Evolutionary conservation across 2,888 invertebrate species (phyloP).

Genomic region (Caenorhabditis sp.): DNA sequence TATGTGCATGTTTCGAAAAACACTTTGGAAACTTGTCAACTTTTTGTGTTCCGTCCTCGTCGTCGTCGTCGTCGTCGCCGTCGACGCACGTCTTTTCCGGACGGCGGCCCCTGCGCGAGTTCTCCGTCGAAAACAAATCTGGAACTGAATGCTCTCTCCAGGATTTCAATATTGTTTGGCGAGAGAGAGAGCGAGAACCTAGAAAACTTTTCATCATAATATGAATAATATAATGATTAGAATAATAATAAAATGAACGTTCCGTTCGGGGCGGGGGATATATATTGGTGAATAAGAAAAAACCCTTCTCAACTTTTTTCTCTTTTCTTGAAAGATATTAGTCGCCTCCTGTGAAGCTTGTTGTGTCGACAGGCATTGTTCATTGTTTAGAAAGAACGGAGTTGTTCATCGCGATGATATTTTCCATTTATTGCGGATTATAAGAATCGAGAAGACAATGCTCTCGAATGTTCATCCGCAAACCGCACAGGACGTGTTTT

Average conservation of each 20-base stretch:
- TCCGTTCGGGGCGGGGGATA: slow-evolving; percentile 5
- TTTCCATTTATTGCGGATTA: slow-evolving; percentile 43
- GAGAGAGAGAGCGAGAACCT: slow-evolving; percentile 28
- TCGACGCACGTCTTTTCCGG: slow-evolving; percentile 27
- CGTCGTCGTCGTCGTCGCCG: too few species aligned
- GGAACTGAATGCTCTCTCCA: slow-evolving; percentile 60
- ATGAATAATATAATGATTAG: slow-evolving; percentile 61
- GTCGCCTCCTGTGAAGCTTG: background rate
- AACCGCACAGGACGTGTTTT: slow-evolving; percentile 14
- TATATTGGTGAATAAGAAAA: slow-evolving; percentile 25
- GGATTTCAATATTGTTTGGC: slow-evolving; percentile 59
- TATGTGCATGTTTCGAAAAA: slow-evolving; percentile 61
- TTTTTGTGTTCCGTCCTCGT: slow-evolving; percentile 58
- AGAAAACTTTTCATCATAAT: slow-evolving; percentile 40
- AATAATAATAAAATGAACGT: slow-evolving; percentile 23
- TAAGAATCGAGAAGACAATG: slow-evolving; percentile 31
- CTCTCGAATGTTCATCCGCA: slow-evolving; percentile 8
- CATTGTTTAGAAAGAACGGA: slow-evolving; percentile 1
- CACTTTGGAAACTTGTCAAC: slow-evolving; percentile 64
- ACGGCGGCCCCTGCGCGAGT: slow-evolving; percentile 23
- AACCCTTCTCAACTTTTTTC: slow-evolving; percentile 50
- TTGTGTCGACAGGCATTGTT: slow-evolving; percentile 22
- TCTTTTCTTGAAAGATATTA: slow-evolving; percentile 19
- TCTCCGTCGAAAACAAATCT: slow-evolving; percentile 48
- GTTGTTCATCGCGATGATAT: slow-evolving; percentile 28